Base-by-base conservation (phyloP, 2,888 invertebrate species). In the Malthinus flaveolus region DNA sequence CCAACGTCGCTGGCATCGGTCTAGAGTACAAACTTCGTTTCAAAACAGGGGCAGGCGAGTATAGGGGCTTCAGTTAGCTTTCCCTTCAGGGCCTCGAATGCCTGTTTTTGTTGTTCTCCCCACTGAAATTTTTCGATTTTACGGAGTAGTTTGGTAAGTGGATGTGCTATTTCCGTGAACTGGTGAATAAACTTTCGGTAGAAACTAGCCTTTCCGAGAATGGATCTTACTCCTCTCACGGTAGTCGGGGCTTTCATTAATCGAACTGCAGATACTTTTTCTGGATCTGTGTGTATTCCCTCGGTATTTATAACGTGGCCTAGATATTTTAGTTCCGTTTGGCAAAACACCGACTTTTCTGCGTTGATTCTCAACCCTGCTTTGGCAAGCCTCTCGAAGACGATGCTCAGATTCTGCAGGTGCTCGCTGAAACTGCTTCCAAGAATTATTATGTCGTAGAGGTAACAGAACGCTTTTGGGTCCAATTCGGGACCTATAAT, bases 161-260 rank as follows among this genome's bases (percentile, higher is more conserved):
- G 13, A 15, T 13, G 1, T 11, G 13, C 42, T 5, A n/a, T 15
- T 42, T 15, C 2, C 3, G 13, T 5, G 10, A 10, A 34, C 3
- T 34, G 1, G 67, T 2, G 23, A 23, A 23, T 23, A 23, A 23
- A 23, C 23, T 23, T 23, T 2, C 23, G 48, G 45, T 68, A 69
- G 56, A 62, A 68, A 1, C 64, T 63, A 1, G 61, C 50, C 11
- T 54, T 37, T 1, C 68, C 68, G 1, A 68, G 23, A 34, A 67
- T 39, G 7, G 61, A 36, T 10, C 63, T 53, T 10, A 68, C 37
- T 39, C 54, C 45, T 11, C 45, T 57, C 5, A 45, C 46, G 23
- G 39, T 59, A 9, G 15, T 44, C 12, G 61, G 64, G 8, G 37
- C 37, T 34, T 50, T 46, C 12, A 49, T 44, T 3, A 68, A 37